Evolutionary conservation across 1,140 invertebrate species (phyloP), one percentile per base, ranked within the genome.

Genomic region (Ceratosolen solmsi): DNA sequence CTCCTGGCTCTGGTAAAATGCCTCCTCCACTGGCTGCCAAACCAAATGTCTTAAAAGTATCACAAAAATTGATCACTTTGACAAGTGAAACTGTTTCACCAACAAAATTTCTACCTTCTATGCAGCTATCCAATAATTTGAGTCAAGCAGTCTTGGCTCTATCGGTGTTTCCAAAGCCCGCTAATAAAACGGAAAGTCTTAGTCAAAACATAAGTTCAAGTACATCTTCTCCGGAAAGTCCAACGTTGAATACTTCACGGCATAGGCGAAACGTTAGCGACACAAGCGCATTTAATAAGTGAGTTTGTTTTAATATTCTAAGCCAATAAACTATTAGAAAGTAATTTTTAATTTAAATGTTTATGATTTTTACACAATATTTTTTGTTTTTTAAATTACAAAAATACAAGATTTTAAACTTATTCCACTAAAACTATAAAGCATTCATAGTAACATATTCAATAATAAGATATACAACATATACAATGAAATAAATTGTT

Each of bases 201-300:
- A 92, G 90, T 87, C 91, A 92, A 80, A 91, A 89, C 83, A 89
- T 91, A 65, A 91, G 88, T 83, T 90, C 88, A n/a, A 90, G 89
- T 73, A 86, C 81, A 15, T 90, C 90, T 33, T 89, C 91, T 2
- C 90, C 90, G 8, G 91, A 91, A 20, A 92, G 91, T 82, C 91
- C 91, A 11, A 91, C 88, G 54, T 85, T 85, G 70, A 89, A 83
- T 84, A 88, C 92, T 3, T 93, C 89, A 51, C 92, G 93, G 13
- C 96, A 97, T 89, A 90, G 96, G 56, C 93, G 96, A 60, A 97
- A 97, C 89, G 95, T 96, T 86, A 97, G 96, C 89, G 96, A 97
- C 88, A 97, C 96, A 1, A 96, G 96, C 71, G 96, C 96, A 84
- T 96, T 97, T 87, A 96, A 96, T 87, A 96, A 96, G 95, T 96